These are phyloP conservation scores for Diceros bicornis DNA, from an alignment of 2,797 vertebrate species.

Conservation along the genomic window DNA sequence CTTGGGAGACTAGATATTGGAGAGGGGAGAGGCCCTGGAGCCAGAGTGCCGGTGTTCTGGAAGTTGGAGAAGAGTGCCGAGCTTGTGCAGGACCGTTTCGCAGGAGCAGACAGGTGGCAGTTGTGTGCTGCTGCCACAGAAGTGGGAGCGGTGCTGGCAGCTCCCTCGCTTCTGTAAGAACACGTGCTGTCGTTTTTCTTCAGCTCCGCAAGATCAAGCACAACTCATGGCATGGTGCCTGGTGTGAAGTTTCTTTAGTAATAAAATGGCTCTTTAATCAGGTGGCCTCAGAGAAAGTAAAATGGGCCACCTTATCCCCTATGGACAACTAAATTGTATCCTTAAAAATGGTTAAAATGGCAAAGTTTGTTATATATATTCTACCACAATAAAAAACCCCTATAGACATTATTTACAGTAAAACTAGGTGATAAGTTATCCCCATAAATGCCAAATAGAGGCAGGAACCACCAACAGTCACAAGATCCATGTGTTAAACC, in stretches of 20 bases:
- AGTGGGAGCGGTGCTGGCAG: rapidly evolving
- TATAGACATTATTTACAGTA: rapidly evolving
- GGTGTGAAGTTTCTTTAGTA: rapidly evolving
- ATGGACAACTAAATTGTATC: rapidly evolving
- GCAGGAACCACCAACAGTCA: background rate
- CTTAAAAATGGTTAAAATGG: background rate
- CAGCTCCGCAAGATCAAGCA: rapidly evolving
- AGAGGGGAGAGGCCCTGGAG: background rate
- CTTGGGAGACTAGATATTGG: background rate
- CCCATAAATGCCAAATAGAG: rapidly evolving
- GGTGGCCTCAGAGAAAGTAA: background rate
- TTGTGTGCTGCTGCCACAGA: rapidly evolving
- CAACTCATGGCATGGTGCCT: rapidly evolving
- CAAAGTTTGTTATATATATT: too few relatives aligned
- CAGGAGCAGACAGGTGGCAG: rapidly evolving
- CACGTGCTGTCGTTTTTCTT: rapidly evolving
- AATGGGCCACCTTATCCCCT: rapidly evolving
- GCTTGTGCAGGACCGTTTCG: rapidly evolving
- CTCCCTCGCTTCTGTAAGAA: rapidly evolving
- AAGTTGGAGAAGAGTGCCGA: background rate
- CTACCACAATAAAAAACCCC: background rate
- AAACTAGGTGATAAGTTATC: background rate
- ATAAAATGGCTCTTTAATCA: background rate
- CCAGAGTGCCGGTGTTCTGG: background rate
- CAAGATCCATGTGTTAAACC: rapidly evolving